These are phyloP conservation scores for Akabosia matsudoensis DNA, from an alignment of 1,140 invertebrate genomes.

Conservation along the genomic window DNA sequence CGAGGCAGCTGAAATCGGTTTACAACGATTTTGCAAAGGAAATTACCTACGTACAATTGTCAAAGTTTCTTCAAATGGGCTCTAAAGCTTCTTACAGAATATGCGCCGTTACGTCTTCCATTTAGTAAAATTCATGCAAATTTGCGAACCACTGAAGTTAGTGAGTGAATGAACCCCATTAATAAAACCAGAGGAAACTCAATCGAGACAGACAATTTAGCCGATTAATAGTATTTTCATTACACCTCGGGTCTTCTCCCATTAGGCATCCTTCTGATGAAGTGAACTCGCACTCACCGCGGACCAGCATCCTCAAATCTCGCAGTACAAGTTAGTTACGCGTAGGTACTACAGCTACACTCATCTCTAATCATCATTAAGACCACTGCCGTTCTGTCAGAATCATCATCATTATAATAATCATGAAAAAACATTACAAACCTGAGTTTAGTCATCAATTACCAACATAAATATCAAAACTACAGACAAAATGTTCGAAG, in stretches of 20 bases:
- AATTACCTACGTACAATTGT: no score
- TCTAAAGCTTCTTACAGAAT: no score
- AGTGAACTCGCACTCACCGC: no score
- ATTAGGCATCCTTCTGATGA: no score
- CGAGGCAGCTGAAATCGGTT: no score
- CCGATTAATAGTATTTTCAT: background rate
- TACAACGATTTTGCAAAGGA: no score
- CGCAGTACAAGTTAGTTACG: background rate
- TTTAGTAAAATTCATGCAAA: background rate
- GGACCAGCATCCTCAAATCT: no score
- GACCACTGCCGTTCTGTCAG: background rate
- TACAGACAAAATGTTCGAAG: background rate
- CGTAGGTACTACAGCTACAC: background rate
- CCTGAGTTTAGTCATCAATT: background rate
- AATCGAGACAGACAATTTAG: background rate
- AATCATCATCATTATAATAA: background rate
- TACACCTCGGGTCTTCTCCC: background rate
- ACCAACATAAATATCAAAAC: background rate
- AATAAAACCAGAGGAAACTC: background rate
- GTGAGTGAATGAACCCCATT: conserved; percentile 6
- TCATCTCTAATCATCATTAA: background rate
- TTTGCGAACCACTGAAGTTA: background rate
- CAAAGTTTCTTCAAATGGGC: no score
- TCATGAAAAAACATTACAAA: background rate
- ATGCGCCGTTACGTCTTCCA: background rate